Base-by-base conservation (phyloP, 2,113 vertebrate genomes). In the Atrichornis clamosus region DNA sequence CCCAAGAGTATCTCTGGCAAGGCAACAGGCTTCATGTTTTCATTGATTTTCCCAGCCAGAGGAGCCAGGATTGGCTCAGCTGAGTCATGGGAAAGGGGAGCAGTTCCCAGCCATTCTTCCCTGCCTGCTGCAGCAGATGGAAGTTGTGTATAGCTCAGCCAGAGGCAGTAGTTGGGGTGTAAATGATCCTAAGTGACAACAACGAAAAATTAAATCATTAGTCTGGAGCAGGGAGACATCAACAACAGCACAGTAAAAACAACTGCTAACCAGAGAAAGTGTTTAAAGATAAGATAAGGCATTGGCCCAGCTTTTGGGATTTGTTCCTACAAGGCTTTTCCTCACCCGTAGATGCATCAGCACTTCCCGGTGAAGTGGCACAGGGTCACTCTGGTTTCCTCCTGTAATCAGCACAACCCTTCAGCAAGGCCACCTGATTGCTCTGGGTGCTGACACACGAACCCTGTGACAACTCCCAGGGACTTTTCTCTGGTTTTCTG, bases 251-350 rank as follows among this genome's bases (percentile, higher is more conserved):
- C 50, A 84, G 68, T 35, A 56, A 92, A 93, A 96, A 93, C 92
- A 95, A 87, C 64, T 46, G 73, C 90, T 60, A 58, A 95, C 85
- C 56, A 95, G 85, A 78, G 90, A 76, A 75, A 94, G 90, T 69
- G 92, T 92, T 67, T 53, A 58, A 32, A 95, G 96, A 97, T 96
- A 89, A 95, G 96, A 96, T 84, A 96, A 95, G 94, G 30, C 50
- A 27, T 33, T 84, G 90, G 60, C 86, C 75, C 33, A 20, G 46
- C 72, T 78, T 53, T 86, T 49, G 91, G 89, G 87, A 86, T 82
- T 97, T 92, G 83, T 86, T 80, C 64, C 91, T 86, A 4, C 62
- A 4, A 74, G 88, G 81, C 63, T 96, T 95, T 86, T 95, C 90
- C 95, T 89, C 64, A 17, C 50, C 50, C 56, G 6, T 5, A 50